Percentiles rank a stretch among this genome's conserved stretches.
phyloP scores from a whole-genome alignment of 2,797 vertebrate species.

The Tolypeutes matacus region DNA sequence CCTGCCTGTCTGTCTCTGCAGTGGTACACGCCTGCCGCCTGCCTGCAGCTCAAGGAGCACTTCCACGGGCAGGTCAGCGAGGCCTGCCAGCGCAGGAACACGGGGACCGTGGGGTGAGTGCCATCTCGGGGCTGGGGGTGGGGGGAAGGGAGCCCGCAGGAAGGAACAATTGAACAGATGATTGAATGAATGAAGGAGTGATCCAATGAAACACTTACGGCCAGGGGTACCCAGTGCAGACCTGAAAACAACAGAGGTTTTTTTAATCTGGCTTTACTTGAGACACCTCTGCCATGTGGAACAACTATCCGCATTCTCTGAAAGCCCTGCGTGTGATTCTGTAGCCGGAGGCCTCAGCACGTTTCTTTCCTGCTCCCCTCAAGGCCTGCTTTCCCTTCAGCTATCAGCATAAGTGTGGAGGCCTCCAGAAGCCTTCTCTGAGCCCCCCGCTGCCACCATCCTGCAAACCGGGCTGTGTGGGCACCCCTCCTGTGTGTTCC shows the following conservation, averaged over 20 bases:
- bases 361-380: background rate
- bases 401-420: background rate
- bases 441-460: background rate
- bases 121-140: accelerated
- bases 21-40: conserved; percentile 93
- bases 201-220: background rate
- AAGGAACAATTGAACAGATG: too few species aligned
- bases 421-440: background rate
- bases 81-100: conserved; percentile 88
- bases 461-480: background rate
- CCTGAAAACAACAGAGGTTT: accelerated
- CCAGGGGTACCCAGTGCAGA: accelerated
- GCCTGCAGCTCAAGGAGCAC: conserved; percentile 91
- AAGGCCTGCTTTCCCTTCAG: background rate
- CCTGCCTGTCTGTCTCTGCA: conserved; percentile 77
- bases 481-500: background rate
- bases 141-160: background rate
- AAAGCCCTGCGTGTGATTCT: background rate
- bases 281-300: background rate
- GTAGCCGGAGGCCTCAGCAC: background rate
- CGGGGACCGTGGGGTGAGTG: conserved; percentile 90
- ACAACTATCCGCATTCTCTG: background rate
- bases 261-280: background rate
- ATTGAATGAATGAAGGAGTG: background rate
- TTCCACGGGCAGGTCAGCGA: conserved; percentile 89